Percentiles rank a stretch among this genome's conserved stretches.
These are phyloP conservation scores for Thaumatotibia leucotreta DNA, from an alignment of 1,140 invertebrate species.

Conservation along the genomic window DNA sequence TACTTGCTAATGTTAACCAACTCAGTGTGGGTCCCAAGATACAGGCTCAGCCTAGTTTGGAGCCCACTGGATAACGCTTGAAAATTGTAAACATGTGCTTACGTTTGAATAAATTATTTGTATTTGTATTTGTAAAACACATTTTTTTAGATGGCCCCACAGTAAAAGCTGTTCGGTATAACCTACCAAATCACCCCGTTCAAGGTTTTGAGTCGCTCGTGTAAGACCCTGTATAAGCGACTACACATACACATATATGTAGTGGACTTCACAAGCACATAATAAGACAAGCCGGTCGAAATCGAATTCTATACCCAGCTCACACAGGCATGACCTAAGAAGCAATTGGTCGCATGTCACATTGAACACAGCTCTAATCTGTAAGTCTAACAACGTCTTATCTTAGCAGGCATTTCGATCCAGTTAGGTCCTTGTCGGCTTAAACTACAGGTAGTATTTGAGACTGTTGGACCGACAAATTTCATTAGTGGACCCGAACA, in stretches of 20 bases:
- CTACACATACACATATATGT: not conserved
- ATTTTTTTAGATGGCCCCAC: no score
- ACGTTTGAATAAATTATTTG: no score
- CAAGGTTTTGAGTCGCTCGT: no score
- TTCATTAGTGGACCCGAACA: not conserved
- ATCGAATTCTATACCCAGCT: not conserved
- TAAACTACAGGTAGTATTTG: not conserved
- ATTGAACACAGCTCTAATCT: not conserved
- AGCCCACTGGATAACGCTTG: no score
- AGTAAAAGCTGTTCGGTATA: no score
- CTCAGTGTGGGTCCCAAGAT: no score
- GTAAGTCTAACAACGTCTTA: not conserved
- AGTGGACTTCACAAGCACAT: not conserved
- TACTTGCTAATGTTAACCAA: no score
- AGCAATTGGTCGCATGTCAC: not conserved
- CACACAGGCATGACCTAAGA: not conserved
- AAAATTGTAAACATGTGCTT: no score
- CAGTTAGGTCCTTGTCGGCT: not conserved
- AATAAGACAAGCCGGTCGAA: not conserved
- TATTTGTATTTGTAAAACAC: no score
- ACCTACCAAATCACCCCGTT: no score
- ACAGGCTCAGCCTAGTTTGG: no score
- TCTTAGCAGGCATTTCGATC: not conserved
- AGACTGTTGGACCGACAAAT: conserved; percentile 9
- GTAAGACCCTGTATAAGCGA: not conserved